Evolutionary conservation across 2,797 vertebrate genomes (phyloP).

Genomic region (Orestias chungarensis): DNA sequence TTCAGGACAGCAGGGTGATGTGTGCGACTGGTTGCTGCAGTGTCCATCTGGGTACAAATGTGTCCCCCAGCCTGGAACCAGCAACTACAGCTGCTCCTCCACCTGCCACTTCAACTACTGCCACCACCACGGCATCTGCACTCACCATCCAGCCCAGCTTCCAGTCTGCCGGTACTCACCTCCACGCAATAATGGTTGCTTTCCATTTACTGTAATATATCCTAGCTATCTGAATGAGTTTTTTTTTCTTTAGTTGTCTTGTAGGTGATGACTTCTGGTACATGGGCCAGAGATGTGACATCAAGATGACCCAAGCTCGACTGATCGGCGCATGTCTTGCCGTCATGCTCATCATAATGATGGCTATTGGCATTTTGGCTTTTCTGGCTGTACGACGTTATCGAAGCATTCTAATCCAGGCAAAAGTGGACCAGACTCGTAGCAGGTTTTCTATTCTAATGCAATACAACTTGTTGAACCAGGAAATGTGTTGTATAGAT

Average conservation of each 20-base stretch:
- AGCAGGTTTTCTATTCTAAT: too few relatives aligned
- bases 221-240: background rate
- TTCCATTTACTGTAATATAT: background rate
- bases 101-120: slow-evolving; percentile 84
- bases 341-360: slow-evolving; percentile 74
- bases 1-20: slow-evolving; percentile 76
- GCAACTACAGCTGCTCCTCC: slow-evolving; percentile 84
- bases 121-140: slow-evolving; percentile 88
- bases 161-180: slow-evolving; percentile 85
- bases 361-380: slow-evolving; percentile 73
- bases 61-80: slow-evolving; percentile 13
- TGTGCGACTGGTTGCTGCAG: slow-evolving; percentile 80
- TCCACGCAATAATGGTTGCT: background rate
- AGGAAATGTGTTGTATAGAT: too few relatives aligned
- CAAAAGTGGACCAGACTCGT: slow-evolving; percentile 88
- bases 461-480: too few relatives aligned
- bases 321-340: slow-evolving; percentile 81
- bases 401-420: slow-evolving; percentile 83
- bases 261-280: slow-evolving; percentile 87
- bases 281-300: slow-evolving; percentile 86
- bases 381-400: slow-evolving; percentile 82
- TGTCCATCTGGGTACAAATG: slow-evolving; percentile 85
- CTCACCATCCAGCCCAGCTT: slow-evolving; percentile 74
- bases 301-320: slow-evolving; percentile 82
- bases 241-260: slow-evolving; percentile 76